Base-by-base conservation (phyloP, 2,797 vertebrate species). In the Eutrigla gurnardus region DNA sequence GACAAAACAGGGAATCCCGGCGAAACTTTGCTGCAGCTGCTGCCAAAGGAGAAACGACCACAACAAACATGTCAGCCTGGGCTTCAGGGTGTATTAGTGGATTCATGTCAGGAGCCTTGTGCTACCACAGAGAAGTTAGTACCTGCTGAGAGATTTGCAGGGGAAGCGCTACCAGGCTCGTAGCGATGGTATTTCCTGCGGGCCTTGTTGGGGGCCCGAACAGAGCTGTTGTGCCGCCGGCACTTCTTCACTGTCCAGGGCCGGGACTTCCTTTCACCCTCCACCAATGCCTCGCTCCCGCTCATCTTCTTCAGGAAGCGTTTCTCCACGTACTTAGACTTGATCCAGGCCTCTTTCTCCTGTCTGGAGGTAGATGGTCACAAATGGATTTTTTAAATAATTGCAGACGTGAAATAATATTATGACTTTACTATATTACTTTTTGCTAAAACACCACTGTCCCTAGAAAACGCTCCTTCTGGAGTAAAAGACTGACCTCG, bases 321-420 rank as follows among this genome's bases (percentile, higher is more conserved):
- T 85, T 96, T 98, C 89, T 98, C 97, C 63, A 99, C 97, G 0
- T 99, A 99, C 70, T 99, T 99, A 40, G 95, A 95, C 90, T 98
- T 98, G 86, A 99, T 99, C 97, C 98, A 99, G n/a, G 96, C 91
- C 81, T 99, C 98, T 77, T 98, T 99, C 94, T 98, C 97, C 89
- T 97, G 98, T 88, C 98, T 99, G 75, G 15, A 90, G 1, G 40
- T 10, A 49, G n/a, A 69, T 17, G 4, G 60, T 36, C 17, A 64
- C 50, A 77, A 63, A 43, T 0, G 0, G 5, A 46, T 11, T 9
- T 35, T 18, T 59, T 36, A 33, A 14, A 50, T 12, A 12, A 65
- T 4, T 18, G 1, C 10, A 18, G 7, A 47, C 7, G 18, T 62
- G 42, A 50, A 11, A 18, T 7, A 53, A n/a, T n/a, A n/a, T n/a